phyloP scores from a whole-genome alignment of 2,888 invertebrate genomes.

The Drosophila mettleri region DNA sequence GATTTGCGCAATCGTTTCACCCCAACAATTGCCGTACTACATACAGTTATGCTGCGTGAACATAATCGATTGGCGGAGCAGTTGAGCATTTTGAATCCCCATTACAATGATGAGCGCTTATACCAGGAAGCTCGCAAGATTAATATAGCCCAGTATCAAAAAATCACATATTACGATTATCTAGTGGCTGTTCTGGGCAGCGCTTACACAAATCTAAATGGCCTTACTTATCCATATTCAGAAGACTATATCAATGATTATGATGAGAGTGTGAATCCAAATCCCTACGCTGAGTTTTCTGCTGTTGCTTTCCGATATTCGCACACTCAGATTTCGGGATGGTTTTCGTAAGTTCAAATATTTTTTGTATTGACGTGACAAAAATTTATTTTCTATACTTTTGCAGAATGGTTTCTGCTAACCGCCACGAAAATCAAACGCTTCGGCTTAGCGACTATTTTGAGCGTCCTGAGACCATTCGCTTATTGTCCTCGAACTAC shows the following conservation, averaged over 20 bases:
- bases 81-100: constrained; percentile 85
- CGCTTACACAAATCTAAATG: constrained; percentile 68
- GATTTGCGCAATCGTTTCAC: constrained; percentile 84
- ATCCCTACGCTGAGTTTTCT: constrained; percentile 87
- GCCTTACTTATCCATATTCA: constrained; percentile 65
- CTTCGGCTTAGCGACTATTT: constrained; percentile 77
- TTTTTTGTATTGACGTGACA: not conserved
- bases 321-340: constrained; percentile 86
- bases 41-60: constrained; percentile 85
- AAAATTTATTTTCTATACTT: not conserved
- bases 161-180: constrained; percentile 86
- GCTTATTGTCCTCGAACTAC: constrained; percentile 81
- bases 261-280: constrained; percentile 85
- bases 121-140: constrained; percentile 85
- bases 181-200: constrained; percentile 84
- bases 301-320: constrained; percentile 87
- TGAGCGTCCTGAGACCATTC: constrained; percentile 62
- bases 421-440: constrained; percentile 71
- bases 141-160: constrained; percentile 85
- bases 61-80: constrained; percentile 85
- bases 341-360: constrained; percentile 83
- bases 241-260: constrained; percentile 85
- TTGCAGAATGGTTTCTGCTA: constrained; percentile 70
- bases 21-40: constrained; percentile 83
- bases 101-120: constrained; percentile 85